Evolutionary conservation across 2,888 invertebrate species (phyloP), one percentile per base, ranked within the genome.

Genomic region (Protula sp.): DNA sequence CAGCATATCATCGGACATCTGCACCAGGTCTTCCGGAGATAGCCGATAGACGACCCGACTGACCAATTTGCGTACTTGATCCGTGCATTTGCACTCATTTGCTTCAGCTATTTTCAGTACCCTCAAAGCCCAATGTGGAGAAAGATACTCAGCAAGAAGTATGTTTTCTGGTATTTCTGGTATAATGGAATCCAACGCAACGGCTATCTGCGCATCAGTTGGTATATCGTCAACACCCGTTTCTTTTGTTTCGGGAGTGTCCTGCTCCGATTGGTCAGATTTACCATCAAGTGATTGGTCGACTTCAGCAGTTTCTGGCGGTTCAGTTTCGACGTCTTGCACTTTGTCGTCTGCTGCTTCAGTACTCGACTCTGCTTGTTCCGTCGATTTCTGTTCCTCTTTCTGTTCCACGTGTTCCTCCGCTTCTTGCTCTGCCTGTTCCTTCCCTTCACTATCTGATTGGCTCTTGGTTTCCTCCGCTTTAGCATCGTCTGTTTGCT

Each of bases 1-100:
- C 1, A 77, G 67, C 5, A 75, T 63, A 28, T 74, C 72, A 3
- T 77, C 73, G 2, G 77, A 70, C 29, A 80, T 67, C 22, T 71
- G 65, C 51, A 72, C 70, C 24, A 79, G 69, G 30, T 78, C 78
- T 28, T 45, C 55, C 4, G 57, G 48, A 3, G 28, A 48, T 27
- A 63, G 50, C 3, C 62, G 57, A 29, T 59, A 70, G 45, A 79
- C 60, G 58, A 75, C 22, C 19, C 61, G 54, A 4, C 51, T 51
- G 27, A 27, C 24, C 5, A 28, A 48, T n/a, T n/a, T 22, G 29
- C 50, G 14, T 26, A 50, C 9, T 38, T 38, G 38, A 38, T 19
- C 19, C 19, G 38, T 38, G 38, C 38, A 38, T 14, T 19, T 38
- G 38, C 38, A 38, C 19, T 38, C 38, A 19, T 38, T 38, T 9